Percentiles rank a stretch among this genome's conserved stretches.
Conservation (phyloP, 2,888 invertebrate genomes). For the Stenolophus ochropezus region DNA sequence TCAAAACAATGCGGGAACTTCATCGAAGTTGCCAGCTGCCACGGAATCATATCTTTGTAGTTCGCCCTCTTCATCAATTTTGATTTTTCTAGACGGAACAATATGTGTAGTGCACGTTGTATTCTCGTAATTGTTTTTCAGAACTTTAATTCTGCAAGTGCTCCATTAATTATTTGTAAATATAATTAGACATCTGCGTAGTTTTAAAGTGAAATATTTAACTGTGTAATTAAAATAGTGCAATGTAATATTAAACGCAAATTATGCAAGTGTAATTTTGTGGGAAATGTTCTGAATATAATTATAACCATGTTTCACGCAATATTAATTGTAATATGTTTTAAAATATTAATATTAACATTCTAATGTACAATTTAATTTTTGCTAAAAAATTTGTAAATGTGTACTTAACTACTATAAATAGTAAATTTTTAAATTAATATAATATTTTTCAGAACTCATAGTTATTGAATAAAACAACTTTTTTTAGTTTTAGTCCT, state of each 20-base stretch:
- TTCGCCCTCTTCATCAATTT: background rate
- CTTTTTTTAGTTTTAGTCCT: too few relatives aligned
- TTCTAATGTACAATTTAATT: background rate
- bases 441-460: too few relatives aligned
- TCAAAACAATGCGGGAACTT: constrained; percentile 30
- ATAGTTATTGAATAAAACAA: too few relatives aligned
- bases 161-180: constrained; percentile 1
- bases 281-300: background rate
- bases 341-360: background rate
- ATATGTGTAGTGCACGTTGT: background rate
- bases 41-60: constrained; percentile 27
- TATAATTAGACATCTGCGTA: constrained; percentile 1
- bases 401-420: too few relatives aligned
- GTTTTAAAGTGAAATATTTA: background rate
- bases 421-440: too few relatives aligned
- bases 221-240: background rate
- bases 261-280: background rate
- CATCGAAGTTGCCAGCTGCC: constrained; percentile 26
- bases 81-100: too few relatives aligned
- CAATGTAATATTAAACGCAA: background rate
- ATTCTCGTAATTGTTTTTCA: background rate
- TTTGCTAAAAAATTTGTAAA: too few relatives aligned
- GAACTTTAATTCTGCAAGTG: background rate
- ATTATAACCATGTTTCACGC: background rate
- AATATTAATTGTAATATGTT: too few relatives aligned